Evolutionary conservation across 2,797 vertebrate species (phyloP), one percentile per base, ranked within the genome.

Genomic region (Glyptemys insculpta): DNA sequence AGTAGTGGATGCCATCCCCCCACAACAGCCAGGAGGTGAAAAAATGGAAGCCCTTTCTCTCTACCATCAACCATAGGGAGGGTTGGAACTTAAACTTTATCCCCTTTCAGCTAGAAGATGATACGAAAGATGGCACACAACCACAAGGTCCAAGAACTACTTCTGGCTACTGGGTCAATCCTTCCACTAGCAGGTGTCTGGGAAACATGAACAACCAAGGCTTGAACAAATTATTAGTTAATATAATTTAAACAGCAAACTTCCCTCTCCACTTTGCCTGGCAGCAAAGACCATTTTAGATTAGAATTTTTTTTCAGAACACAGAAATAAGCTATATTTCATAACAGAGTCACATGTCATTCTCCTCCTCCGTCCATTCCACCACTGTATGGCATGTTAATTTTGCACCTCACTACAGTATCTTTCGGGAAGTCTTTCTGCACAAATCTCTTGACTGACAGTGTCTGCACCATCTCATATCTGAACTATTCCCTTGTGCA

Each of bases 341-440:
- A 37, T 68, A 68, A 37, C 1, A 34, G 31, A 68, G 19, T 65
- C 62, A 37, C 65, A 21, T 21, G 15, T 19, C 18, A 3, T 37
- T 34, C 65, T 37, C 34, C n/a, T 72, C n/a, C 65, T 72, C n/a
- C 6, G n/a, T 41, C n/a, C n/a, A 41, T 11, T 41, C 86, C 50
- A 1, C 72, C 0, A 0, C n/a, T 68, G 0, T 6, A 27, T 0
- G 0, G 2, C 0, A 19, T 1, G 8, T 41, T 59, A 29, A 31
- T 0, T 1, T 34, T 14, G 1, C 0, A 6, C 18, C 7, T 29
- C 72, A 76, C 7, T 53, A 12, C 4, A 6, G n/a, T n/a, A 74
- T 49, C 89, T 94, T n/a, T 50, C 23, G 44, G 78, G n/a, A 86
- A 87, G 8, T 37, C 8, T n/a, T 68, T 16, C 62, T 68, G 34